Percentiles rank a stretch among this genome's conserved stretches.
phyloP scores from a whole-genome alignment of 2,113 vertebrate species.

The Aleadryas rufinucha region DNA sequence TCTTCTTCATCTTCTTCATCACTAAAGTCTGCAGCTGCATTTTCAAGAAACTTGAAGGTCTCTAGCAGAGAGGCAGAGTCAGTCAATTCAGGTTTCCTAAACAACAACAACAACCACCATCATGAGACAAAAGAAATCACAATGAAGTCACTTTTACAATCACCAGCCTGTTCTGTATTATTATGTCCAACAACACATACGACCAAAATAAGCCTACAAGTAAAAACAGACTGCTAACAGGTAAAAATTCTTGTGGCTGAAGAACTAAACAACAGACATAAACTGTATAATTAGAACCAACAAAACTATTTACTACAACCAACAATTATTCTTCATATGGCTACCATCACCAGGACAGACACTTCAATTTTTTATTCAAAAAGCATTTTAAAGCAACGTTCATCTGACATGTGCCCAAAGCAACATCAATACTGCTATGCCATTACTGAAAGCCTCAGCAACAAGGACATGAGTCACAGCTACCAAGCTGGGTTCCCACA shows the following conservation, averaged over 20 bases:
- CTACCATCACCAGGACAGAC: background rate
- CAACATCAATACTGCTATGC: background rate
- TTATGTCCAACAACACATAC: background rate
- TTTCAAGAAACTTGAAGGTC: constrained; percentile 94
- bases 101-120: constrained; percentile 48
- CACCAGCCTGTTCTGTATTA: background rate
- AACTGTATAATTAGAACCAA: background rate
- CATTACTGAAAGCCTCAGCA: background rate
- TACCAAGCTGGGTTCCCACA: background rate
- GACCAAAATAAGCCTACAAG: background rate
- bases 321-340: background rate
- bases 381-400: background rate
- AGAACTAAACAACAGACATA: background rate
- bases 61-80: constrained; percentile 89
- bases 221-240: background rate
- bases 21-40: constrained; percentile 88
- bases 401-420: background rate
- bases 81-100: constrained; percentile 88
- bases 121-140: background rate
- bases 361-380: background rate
- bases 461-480: background rate
- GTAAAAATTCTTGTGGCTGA: background rate
- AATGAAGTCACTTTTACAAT: background rate
- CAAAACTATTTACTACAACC: background rate
- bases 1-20: constrained; percentile 98